Conservation (phyloP, 2,797 vertebrate genomes). For the Smutsia temminckii region DNA sequence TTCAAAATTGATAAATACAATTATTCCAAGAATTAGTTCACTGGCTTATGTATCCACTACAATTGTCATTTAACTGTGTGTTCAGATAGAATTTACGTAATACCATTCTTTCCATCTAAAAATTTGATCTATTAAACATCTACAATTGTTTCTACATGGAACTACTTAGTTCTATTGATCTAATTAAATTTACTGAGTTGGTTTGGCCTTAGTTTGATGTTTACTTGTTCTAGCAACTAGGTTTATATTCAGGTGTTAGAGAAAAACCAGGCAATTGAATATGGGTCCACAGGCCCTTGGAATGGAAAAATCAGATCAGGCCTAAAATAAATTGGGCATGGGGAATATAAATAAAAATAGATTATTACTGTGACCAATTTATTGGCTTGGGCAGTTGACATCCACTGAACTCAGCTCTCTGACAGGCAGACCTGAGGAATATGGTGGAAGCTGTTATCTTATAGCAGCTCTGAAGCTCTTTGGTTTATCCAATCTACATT, state of each 20-base stretch:
- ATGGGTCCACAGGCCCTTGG: background rate
- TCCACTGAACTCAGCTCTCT: background rate
- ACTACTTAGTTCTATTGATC: background rate
- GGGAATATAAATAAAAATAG: conserved; percentile 13
- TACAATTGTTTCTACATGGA: background rate
- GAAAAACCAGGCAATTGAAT: background rate
- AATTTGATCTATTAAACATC: background rate
- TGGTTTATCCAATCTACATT: background rate
- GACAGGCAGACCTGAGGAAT: background rate
- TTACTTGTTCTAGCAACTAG: background rate
- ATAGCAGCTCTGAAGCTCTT: background rate
- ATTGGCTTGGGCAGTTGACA: background rate
- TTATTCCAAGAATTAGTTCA: background rate
- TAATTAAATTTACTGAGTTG: background rate
- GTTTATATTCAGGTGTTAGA: background rate
- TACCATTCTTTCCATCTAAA: background rate
- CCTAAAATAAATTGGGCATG: background rate
- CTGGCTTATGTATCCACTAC: background rate
- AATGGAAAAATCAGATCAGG: background rate
- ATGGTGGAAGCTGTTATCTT: background rate
- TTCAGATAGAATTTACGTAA: background rate
- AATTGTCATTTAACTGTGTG: background rate
- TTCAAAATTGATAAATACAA: background rate
- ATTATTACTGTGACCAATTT: background rate
- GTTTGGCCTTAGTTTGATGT: background rate